Conservation (phyloP, 2,797 vertebrate genomes). For the Corythornis leucogaster region DNA sequence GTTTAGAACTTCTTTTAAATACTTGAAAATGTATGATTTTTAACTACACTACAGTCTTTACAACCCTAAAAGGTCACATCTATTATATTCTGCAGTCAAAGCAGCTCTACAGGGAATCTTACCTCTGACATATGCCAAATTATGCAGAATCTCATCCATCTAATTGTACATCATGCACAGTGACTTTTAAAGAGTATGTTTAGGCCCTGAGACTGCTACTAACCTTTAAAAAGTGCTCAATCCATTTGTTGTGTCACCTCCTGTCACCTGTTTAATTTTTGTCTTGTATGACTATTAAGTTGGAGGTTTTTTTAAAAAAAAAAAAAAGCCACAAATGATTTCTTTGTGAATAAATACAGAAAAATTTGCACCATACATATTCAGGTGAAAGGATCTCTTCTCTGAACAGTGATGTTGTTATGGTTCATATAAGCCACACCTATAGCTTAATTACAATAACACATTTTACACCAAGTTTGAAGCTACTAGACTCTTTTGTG, state of each 20-base stretch:
- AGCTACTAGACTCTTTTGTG: background rate
- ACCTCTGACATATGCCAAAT: conserved; percentile 40
- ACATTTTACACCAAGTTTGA: background rate
- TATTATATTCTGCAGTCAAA: conserved; percentile 32
- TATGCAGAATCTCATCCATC: conserved; percentile 34
- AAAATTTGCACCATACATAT: background rate
- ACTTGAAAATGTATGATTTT: background rate
- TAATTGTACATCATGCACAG: conserved; percentile 46
- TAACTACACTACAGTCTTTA: background rate
- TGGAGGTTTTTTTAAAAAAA: background rate
- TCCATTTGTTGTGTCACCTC: background rate
- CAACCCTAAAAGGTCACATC: conserved; percentile 6
- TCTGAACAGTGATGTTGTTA: background rate
- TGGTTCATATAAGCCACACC: background rate
- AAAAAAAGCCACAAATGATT: background rate
- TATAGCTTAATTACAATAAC: background rate
- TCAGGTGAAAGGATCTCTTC: background rate
- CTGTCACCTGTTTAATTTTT: background rate
- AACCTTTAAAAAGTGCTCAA: conserved; percentile 56
- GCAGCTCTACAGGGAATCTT: conserved; percentile 11
- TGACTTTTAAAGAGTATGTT: conserved; percentile 53
- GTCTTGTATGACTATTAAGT: background rate
- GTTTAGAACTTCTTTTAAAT: background rate
- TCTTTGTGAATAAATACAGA: background rate
- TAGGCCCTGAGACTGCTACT: background rate